Evolutionary conservation across 2,113 vertebrate species (phyloP).

Genomic region (Rhea pennata): DNA sequence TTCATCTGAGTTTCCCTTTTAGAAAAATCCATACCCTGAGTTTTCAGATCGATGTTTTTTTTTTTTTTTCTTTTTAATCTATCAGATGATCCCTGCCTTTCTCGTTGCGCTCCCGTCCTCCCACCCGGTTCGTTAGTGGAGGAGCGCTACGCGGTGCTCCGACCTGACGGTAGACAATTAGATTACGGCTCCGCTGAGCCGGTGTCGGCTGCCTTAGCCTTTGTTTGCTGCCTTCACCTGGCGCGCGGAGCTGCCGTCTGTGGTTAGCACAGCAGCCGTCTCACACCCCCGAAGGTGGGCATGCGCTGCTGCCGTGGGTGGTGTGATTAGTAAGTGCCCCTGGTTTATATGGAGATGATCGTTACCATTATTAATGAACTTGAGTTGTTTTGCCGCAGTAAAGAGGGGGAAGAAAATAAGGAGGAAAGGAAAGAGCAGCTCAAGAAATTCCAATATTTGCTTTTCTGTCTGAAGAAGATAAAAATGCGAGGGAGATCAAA

Average conservation of each 20-base stretch:
- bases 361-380: neutral
- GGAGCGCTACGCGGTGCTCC: neutral
- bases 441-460: conserved; percentile 25
- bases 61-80: too few species aligned
- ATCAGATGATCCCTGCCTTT: neutral
- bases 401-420: neutral
- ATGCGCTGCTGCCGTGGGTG: neutral
- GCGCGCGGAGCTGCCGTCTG: neutral
- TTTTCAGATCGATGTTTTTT: conserved; percentile 15
- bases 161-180: neutral
- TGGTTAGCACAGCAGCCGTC: neutral
- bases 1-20: conserved; percentile 10
- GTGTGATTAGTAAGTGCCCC: neutral
- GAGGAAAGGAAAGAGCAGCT: neutral
- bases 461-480: conserved; percentile 46
- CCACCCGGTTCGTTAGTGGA: conserved; percentile 9
- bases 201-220: neutral
- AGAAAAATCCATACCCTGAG: conserved; percentile 29
- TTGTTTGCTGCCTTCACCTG: neutral
- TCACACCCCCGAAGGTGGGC: neutral
- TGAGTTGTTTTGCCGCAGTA: neutral
- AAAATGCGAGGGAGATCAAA: conserved; percentile 36
- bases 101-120: conserved; percentile 10
- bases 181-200: neutral
- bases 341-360: neutral